These are phyloP conservation scores for Centropus bengalensis DNA, from an alignment of 2,113 vertebrate genomes.

Conservation along the genomic window DNA sequence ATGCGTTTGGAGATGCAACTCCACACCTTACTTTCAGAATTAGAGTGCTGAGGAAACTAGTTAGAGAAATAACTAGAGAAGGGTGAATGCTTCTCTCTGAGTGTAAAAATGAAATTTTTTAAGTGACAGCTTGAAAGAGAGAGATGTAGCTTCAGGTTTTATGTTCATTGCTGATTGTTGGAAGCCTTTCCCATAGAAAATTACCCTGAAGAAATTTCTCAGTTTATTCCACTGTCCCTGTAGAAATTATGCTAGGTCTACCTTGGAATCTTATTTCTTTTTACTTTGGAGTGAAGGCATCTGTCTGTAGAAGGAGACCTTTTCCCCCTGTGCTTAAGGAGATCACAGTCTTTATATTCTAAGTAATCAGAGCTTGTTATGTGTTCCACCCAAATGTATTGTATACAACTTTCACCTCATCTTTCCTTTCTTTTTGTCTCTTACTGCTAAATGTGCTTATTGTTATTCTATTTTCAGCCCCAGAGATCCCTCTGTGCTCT, in stretches of 20 bases:
- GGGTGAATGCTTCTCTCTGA: neutral
- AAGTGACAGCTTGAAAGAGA: neutral
- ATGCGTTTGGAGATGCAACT: neutral
- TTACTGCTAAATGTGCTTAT: neutral
- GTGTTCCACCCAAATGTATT: neutral
- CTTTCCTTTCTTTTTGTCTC: neutral
- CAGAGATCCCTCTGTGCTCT: neutral
- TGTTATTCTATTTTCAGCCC: neutral
- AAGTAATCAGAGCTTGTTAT: neutral
- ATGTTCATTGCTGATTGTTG: neutral
- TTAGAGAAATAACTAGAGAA: neutral
- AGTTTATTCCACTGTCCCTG: neutral
- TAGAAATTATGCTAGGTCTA: slow-evolving; percentile 32
- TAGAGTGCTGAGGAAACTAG: neutral
- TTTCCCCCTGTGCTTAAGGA: neutral
- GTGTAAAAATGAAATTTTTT: neutral
- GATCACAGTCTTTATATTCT: neutral
- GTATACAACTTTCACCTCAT: neutral
- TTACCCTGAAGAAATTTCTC: slow-evolving; percentile 22
- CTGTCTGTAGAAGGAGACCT: neutral
- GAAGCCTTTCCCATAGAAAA: slow-evolving; percentile 42
- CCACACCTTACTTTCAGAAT: neutral
- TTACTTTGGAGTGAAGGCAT: neutral
- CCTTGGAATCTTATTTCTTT: slow-evolving; percentile 11
- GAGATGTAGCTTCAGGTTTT: neutral